Percentiles rank a stretch among this genome's conserved stretches.
Conservation (phyloP, 2,113 vertebrate species). For the Theristicus caerulescens region DNA sequence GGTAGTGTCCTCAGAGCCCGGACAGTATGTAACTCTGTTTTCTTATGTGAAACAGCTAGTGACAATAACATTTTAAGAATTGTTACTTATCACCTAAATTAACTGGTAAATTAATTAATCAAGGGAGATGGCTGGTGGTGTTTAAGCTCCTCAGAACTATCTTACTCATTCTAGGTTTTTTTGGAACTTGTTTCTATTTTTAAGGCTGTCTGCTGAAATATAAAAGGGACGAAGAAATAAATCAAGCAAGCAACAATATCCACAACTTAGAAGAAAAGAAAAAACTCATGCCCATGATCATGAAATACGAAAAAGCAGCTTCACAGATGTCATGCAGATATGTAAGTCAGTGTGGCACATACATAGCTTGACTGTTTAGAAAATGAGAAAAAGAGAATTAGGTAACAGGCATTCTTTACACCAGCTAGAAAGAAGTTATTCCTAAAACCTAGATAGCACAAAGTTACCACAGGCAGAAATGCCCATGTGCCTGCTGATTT, state of each 20-base stretch:
- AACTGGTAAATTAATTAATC: background rate
- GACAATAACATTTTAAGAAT: background rate
- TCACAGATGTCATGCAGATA: background rate
- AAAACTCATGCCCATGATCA: background rate
- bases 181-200: background rate
- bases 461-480: background rate
- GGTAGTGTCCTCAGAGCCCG: background rate
- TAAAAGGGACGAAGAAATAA: background rate
- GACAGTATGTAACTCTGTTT: background rate
- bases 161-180: background rate
- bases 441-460: background rate
- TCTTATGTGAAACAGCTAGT: background rate
- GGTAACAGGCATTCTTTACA: background rate
- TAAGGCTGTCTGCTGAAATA: background rate
- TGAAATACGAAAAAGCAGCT: background rate
- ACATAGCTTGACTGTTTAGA: background rate
- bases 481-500: background rate
- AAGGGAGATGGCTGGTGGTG: background rate
- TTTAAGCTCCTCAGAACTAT: background rate
- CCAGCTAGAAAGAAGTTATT: background rate
- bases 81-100: background rate
- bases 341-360: background rate
- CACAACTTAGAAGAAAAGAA: background rate
- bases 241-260: background rate
- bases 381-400: background rate